A percentile compares a stretch with the other conserved stretches of the same genome.
Evolutionary conservation across 2,888 invertebrate species (phyloP).

Genomic region (Trichopria drosophilae): DNA sequence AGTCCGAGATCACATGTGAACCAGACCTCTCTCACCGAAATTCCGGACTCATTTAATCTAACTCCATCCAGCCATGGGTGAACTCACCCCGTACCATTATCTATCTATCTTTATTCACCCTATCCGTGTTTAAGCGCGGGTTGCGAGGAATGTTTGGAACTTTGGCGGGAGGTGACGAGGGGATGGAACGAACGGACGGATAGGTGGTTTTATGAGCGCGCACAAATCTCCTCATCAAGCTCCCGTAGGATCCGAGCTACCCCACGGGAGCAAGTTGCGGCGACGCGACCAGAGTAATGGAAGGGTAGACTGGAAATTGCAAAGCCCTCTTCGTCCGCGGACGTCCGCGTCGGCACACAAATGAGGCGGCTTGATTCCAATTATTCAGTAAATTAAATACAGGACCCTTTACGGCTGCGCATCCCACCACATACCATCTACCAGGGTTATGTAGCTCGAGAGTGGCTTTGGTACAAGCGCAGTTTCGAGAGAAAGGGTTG

Average conservation of each 20-base stretch:
- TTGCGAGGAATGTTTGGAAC: neutral
- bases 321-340: slow-evolving; percentile 25
- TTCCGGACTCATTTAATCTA: too few species aligned
- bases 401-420: slow-evolving; percentile 48
- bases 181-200: slow-evolving; percentile 26
- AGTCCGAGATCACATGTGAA: too few species aligned
- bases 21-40: too few species aligned
- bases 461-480: too few species aligned
- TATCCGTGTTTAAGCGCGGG: slow-evolving; percentile 24
- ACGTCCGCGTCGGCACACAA: slow-evolving; percentile 45
- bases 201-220: slow-evolving; percentile 53
- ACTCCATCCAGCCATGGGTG: too few species aligned
- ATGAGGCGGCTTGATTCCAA: slow-evolving; percentile 58
- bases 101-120: slow-evolving; percentile 54
- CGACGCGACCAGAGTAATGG: too few species aligned
- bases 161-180: slow-evolving; percentile 4
- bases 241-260: slow-evolving; percentile 46
- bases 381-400: slow-evolving; percentile 60
- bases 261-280: neutral
- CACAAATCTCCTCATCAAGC: slow-evolving; percentile 58
- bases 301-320: slow-evolving; percentile 44
- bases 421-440: too few species aligned
- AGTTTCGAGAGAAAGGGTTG: too few species aligned
- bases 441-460: too few species aligned
- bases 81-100: slow-evolving; percentile 51